Conservation (phyloP, 2,113 vertebrate genomes). For the Hippocampus zosterae region DNA sequence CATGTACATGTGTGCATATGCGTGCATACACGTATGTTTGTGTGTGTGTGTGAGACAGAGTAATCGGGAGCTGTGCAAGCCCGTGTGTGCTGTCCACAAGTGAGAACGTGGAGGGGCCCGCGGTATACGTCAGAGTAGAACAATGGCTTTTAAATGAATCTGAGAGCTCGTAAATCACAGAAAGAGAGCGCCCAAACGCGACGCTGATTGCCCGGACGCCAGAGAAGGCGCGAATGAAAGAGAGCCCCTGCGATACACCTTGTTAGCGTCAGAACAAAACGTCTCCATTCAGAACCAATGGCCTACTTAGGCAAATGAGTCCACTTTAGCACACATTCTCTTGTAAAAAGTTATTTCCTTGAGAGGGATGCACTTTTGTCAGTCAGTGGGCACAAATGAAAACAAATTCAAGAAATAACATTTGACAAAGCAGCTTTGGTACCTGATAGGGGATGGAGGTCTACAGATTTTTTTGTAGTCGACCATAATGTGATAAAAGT, state of each 20-base stretch:
- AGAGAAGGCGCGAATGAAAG: constrained; percentile 62
- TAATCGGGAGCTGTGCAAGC: constrained; percentile 51
- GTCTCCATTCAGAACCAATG: constrained; percentile 68
- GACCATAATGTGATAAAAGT: not conserved
- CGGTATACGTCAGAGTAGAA: constrained; percentile 70
- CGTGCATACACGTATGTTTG: too few species aligned
- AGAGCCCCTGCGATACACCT: constrained; percentile 68
- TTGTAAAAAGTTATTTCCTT: constrained; percentile 60
- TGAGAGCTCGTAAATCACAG: constrained; percentile 73
- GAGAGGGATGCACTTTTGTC: constrained; percentile 44
- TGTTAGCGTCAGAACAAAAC: constrained; percentile 76
- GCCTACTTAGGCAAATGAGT: constrained; percentile 71
- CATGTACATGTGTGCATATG: constrained; percentile 29
- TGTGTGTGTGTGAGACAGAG: constrained; percentile 57
- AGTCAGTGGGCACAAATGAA: constrained; percentile 57
- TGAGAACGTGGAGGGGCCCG: constrained; percentile 50
- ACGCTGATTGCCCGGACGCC: constrained; percentile 69
- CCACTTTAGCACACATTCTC: constrained; percentile 46
- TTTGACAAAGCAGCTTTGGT: not conserved
- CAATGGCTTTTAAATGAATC: constrained; percentile 79
- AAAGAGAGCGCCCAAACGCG: constrained; percentile 69
- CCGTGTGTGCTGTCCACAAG: constrained; percentile 40
- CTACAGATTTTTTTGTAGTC: not conserved
- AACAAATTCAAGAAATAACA: constrained; percentile 61
- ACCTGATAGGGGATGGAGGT: not conserved